Evolutionary conservation across 2,797 vertebrate species (phyloP), one percentile per base, ranked within the genome.

Genomic region (Dendrocincla tyrannina): DNA sequence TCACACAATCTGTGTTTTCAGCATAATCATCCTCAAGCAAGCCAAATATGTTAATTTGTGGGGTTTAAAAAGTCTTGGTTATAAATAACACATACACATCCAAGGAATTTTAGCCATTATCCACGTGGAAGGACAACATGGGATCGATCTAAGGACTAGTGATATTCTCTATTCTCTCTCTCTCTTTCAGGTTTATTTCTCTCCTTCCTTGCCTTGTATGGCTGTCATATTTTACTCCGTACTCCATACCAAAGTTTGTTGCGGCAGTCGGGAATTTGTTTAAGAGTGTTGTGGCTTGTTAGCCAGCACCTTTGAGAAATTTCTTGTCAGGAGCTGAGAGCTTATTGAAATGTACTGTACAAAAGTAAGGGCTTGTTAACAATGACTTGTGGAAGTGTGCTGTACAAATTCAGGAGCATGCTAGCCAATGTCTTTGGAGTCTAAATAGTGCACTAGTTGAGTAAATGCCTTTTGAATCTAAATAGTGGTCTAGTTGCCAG

Each of bases 1-100:
- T 83, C 89, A 84, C 88, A 73, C 89, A 94, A 86, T 93, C 89
- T 93, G 90, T 94, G 85, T 95, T 96, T 94, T 78, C 58, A 91
- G 80, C 58, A 72, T 73, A 88, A 78, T 92, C 80, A 41, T 91
- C 69, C 72, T 77, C 49, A 50, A 84, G 44, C 70, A 58, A 96
- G 88, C 81, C 77, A 93, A 93, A 95, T 90, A 82, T 82, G 67
- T 69, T 78, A 87, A 20, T 86, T 85, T 73, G 8, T 41, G 30
- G 46, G 33, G 41, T 87, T 92, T 92, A 22, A 67, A 88, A 88
- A 82, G 22, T 32, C 68, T 87, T 74, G 17, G 28, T 50, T 91
- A 84, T 75, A 95, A 93, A 91, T 78, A 95, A 67, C 56, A 27
- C 22, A 15, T 8, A 35, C 39, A n/a, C 7, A 44, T 39, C 77